Evolutionary conservation across 2,888 invertebrate species (phyloP), one percentile per base, ranked within the genome.

Genomic region (Deilephila elpenor): DNA sequence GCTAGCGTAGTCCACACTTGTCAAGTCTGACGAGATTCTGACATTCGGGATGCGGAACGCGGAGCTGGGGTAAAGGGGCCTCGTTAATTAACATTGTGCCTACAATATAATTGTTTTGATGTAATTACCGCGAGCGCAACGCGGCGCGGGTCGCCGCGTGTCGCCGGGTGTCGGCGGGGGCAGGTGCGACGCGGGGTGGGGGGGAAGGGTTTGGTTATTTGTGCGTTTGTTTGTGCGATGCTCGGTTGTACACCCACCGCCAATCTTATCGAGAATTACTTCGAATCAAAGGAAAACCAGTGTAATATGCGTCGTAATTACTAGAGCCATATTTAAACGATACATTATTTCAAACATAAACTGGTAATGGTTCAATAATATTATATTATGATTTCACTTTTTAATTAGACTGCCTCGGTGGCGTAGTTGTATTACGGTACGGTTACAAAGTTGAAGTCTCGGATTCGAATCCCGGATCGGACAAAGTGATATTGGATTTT

Each of bases 211-310:
- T 44, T 44, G 44, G 14, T 14, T 44, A 44, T 44, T 44, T 44
- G n/a, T n/a, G 64, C 25, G 64, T 64, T 64, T 25, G 44, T 67
- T 67, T 67, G 44, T 14, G 44, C 25, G 3, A 67, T 67, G 67
- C 44, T 25, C 17, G 14, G 37, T 51, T 44, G 51, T 67, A 19
- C 6, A 2, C 67, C 25, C 25, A 14, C 37, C n/a, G 56, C n/a
- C n/a, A 5, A 17, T 56, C 56, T 5, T 19, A 7, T 19, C 5
- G 20, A 5, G 44, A 1, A 11, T 7, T n/a, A 19, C 19, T 34
- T 34, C 37, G 34, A 5, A 14, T 62, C 19, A 32, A 29, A 61
- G 32, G 44, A 44, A 61, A 29, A 59, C 11, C 25, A 20, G 25
- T 59, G 59, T 25, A 25, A 25, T 11, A 59, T 17, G 5, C 25